These are phyloP conservation scores for Drosophila repleta DNA, from an alignment of 1,140 invertebrate genomes.

Conservation along the genomic window DNA sequence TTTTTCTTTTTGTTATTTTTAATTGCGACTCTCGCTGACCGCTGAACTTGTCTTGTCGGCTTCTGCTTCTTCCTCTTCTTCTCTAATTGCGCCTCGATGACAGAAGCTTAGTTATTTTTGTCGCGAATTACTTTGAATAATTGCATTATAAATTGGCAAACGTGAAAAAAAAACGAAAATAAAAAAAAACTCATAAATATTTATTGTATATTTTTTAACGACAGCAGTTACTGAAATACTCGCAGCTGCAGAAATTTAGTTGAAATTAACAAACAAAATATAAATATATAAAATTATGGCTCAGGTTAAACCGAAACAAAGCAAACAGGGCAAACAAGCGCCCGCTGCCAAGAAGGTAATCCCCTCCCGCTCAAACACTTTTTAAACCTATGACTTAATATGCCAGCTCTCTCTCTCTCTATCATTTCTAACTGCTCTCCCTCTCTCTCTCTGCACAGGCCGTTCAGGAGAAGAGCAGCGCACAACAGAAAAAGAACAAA, in stretches of 20 bases:
- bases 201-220: slow-evolving; percentile 5
- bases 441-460: slow-evolving; percentile 32
- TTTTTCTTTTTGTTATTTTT: not conserved
- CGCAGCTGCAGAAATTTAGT: slow-evolving; percentile 57
- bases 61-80: slow-evolving; percentile 6
- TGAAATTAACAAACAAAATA: slow-evolving; percentile 48
- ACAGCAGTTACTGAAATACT: slow-evolving; percentile 54
- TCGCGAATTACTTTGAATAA: slow-evolving; percentile 20
- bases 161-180: not conserved
- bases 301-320: slow-evolving; percentile 82
- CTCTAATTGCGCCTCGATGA: slow-evolving; percentile 36
- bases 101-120: slow-evolving; percentile 15
- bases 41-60: slow-evolving; percentile 7
- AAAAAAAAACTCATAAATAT: slow-evolving; percentile 41
- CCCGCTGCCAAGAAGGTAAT: slow-evolving; percentile 75
- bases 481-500: slow-evolving; percentile 81
- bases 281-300: slow-evolving; percentile 64
- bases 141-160: slow-evolving; percentile 8
- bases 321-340: slow-evolving; percentile 79
- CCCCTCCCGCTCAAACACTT: not conserved
- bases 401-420: not conserved
- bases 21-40: slow-evolving; percentile 20
- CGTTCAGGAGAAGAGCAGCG: slow-evolving; percentile 74
- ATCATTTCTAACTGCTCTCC: slow-evolving; percentile 11
- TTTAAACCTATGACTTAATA: slow-evolving; percentile 12